These are phyloP conservation scores for Mustelus asterias DNA, from an alignment of 2,113 vertebrate genomes.

Conservation along the genomic window DNA sequence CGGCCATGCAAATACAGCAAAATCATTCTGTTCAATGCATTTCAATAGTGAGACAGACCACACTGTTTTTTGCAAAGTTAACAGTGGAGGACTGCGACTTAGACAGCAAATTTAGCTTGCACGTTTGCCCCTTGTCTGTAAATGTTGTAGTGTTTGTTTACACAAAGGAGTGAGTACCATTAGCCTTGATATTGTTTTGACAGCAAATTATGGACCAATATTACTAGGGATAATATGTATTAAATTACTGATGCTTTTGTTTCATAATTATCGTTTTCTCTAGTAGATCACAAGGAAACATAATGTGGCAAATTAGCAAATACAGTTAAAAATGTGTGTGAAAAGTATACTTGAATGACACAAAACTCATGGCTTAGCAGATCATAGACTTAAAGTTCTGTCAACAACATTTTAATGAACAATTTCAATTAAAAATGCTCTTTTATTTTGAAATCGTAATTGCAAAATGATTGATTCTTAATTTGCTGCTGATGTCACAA, in stretches of 20 bases:
- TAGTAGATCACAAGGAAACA: not conserved
- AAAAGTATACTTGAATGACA: not conserved
- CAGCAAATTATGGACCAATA: not conserved
- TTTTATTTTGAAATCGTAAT: not conserved
- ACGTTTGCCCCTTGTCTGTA: not conserved
- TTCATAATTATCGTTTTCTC: not conserved
- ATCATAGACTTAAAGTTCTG: not conserved
- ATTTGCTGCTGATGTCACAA: not conserved
- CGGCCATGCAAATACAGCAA: not conserved
- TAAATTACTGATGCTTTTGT: not conserved
- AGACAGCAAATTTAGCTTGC: not conserved
- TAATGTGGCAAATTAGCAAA: not conserved
- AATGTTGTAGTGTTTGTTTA: not conserved
- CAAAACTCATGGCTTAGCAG: not conserved
- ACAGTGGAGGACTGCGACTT: not conserved
- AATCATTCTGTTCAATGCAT: not conserved
- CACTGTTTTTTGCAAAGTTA: not conserved
- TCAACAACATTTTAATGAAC: not conserved
- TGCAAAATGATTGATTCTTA: slow-evolving; percentile 23
- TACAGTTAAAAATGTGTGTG: not conserved
- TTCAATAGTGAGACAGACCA: not conserved
- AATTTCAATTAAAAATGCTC: not conserved
- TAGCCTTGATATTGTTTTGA: no score
- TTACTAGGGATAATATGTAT: not conserved
- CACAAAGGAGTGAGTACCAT: no score